These are phyloP conservation scores for Calliopsis andreniformis DNA, from an alignment of 1,140 invertebrate genomes.

Conservation along the genomic window DNA sequence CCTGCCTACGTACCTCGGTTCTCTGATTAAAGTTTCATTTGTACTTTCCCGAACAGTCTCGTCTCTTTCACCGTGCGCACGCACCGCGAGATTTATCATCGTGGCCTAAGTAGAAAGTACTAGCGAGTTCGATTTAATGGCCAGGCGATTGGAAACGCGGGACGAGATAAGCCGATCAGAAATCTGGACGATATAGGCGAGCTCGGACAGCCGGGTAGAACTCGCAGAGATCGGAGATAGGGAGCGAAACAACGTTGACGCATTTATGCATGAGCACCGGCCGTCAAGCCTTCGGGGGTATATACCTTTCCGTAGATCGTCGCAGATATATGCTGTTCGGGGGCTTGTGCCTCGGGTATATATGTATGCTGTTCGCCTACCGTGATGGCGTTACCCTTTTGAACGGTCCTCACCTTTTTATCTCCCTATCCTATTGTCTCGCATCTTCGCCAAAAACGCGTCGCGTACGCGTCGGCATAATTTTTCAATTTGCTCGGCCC, in stretches of 20 bases:
- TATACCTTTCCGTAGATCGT: slow-evolving; percentile 59
- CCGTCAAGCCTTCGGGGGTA: slow-evolving; percentile 46
- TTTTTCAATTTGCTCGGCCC: slow-evolving; percentile 70
- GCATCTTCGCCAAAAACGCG: slow-evolving; percentile 68
- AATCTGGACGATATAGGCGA: slow-evolving; percentile 40
- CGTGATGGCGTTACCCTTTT: slow-evolving; percentile 64
- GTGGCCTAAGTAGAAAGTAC: slow-evolving; percentile 9
- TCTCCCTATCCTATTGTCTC: slow-evolving; percentile 65
- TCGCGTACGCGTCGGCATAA: slow-evolving; percentile 60
- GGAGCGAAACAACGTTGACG: slow-evolving; percentile 56
- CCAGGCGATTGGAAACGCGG: slow-evolving; percentile 18
- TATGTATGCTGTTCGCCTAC: slow-evolving; percentile 24
- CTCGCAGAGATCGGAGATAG: slow-evolving; percentile 54
- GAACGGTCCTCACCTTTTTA: slow-evolving; percentile 64
- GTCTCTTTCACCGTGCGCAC: neutral
- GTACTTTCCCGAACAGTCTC: slow-evolving; percentile 5
- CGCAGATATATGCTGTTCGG: slow-evolving; percentile 52
- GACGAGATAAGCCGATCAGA: slow-evolving; percentile 47
- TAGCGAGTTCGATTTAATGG: slow-evolving; percentile 36
- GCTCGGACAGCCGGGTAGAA: slow-evolving; percentile 13
- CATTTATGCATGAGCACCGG: slow-evolving; percentile 63
- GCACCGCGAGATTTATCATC: slow-evolving; percentile 35
- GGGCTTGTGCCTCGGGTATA: slow-evolving; percentile 3
- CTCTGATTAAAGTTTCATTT: slow-evolving; percentile 40
- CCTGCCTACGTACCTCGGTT: too few relatives aligned